Evolutionary conservation across 1,140 invertebrate genomes (phyloP).

Genomic region (Arion vulgaris): DNA sequence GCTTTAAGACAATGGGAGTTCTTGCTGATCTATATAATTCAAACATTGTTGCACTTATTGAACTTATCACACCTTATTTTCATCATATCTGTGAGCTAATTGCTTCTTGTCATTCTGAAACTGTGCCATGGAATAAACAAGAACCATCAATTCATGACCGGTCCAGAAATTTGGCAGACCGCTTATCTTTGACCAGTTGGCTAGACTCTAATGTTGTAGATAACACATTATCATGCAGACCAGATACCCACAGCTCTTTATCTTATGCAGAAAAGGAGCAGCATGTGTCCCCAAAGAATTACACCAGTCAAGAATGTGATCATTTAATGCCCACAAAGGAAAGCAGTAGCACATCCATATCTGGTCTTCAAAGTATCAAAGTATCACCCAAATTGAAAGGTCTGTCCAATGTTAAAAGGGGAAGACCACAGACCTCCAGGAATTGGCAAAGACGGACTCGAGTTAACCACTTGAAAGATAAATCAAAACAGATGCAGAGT

Average conservation of each 20-base stretch:
- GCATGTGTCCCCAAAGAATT: not conserved
- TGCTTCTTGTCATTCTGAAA: conserved; percentile 8
- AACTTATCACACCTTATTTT: conserved; percentile 28
- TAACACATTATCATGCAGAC: not conserved
- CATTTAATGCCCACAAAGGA: conserved; percentile 6
- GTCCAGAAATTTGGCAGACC: not conserved
- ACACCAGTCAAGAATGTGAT: conserved; percentile 11
- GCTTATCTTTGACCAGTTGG: not conserved
- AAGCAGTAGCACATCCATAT: not conserved
- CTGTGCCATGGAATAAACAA: conserved; percentile 3
- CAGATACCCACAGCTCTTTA: not conserved
- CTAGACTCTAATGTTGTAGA: not conserved
- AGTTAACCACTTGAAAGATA: conserved; percentile 18
- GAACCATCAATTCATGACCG: not conserved
- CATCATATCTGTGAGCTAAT: conserved; percentile 30
- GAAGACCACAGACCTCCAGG: conserved; percentile 22
- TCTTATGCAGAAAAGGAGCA: not conserved
- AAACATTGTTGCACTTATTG: conserved; percentile 17
- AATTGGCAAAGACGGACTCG: conserved; percentile 8
- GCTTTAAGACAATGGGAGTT: conserved; percentile 31
- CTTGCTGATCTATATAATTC: conserved; percentile 27
- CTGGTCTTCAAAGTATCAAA: conserved; percentile 3
- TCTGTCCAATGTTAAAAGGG: not conserved
- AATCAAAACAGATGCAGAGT: conserved; percentile 6
- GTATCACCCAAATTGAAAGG: conserved; percentile 6